Percentiles rank a stretch among this genome's conserved stretches.
These are phyloP conservation scores for Vesta saturnalis DNA, from an alignment of 2,888 invertebrate genomes.

Conservation along the genomic window DNA sequence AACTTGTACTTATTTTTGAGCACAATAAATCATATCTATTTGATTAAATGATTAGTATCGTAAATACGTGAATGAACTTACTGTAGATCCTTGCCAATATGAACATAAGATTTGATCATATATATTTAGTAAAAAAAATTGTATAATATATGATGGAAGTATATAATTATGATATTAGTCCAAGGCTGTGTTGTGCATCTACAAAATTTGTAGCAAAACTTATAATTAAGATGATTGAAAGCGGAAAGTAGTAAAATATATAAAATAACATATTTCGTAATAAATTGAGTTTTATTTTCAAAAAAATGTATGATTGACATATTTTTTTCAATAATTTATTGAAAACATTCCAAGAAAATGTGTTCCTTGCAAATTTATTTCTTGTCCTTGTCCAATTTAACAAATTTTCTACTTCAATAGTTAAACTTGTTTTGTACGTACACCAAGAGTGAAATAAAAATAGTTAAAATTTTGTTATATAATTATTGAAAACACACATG, in stretches of 20 bases:
- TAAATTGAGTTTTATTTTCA: background rate
- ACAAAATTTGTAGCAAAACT: background rate
- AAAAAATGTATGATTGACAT: no score
- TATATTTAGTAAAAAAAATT: background rate
- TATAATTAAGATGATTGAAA: background rate
- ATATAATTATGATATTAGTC: conserved; percentile 6
- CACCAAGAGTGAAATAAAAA: no score
- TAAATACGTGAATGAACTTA: conserved; percentile 4
- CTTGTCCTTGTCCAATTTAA: no score
- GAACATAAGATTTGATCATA: background rate
- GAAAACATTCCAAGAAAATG: no score
- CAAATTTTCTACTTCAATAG: no score
- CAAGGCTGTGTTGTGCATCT: background rate
- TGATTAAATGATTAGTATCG: no score
- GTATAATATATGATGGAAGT: background rate
- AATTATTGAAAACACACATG: no score
- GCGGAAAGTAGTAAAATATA: background rate
- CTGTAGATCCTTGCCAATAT: background rate
- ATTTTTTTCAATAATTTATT: no score
- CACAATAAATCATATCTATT: background rate
- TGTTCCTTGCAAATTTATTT: no score
- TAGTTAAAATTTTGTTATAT: no score
- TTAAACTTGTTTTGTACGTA: no score
- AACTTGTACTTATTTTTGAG: background rate
- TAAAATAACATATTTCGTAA: background rate